Base-by-base conservation (phyloP, 2,888 invertebrate genomes). In the Caenorhabditis panamensis region DNA sequence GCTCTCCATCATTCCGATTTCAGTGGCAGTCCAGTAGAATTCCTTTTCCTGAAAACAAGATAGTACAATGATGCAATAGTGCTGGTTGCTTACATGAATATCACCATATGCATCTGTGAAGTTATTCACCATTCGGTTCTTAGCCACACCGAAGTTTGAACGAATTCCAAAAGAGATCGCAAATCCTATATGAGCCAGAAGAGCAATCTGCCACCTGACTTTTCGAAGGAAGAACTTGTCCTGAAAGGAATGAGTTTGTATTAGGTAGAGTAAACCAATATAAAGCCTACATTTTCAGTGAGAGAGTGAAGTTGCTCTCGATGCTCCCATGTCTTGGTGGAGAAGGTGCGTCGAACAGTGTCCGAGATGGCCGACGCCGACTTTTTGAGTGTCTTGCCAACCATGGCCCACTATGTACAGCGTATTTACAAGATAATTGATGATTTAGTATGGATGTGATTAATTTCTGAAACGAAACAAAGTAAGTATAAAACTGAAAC, bases 61-160 rank as follows among this genome's bases (percentile, higher is more conserved):
- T 9, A 9, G 31, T n/a, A n/a, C n/a, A n/a, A 0, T 20, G 24
- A 49, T 26, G 18, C 24, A 2, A 58, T 71, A 31, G 24, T 4
- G 31, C 4, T 9, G 31, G 9, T 6, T 31, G 67, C 82, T 68
- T 24, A 87, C 87, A 72, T 87, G 86, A 47, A 84, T 75, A 41
- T 67, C 58, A 18, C 87, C 87, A 28, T 83, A 79, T n/a, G 84
- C 79, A 56, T 87, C 87, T 5, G 86, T 86, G 53, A 84, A 86
- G 63, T 87, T 86, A 71, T 91, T 89, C 31, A 91, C 92, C 93
- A 93, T 93, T 91, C 95, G 94, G 76, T 96, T 94, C 92, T 97
- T 96, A 49, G 98, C 97, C 6, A 84, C 96, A 68, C 97, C 96
- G 95, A 98, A 95, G 92, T 98, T 98, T 82, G 61, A 92, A 67